phyloP scores from a whole-genome alignment of 2,888 invertebrate genomes.

The Danaus chrysippus region DNA sequence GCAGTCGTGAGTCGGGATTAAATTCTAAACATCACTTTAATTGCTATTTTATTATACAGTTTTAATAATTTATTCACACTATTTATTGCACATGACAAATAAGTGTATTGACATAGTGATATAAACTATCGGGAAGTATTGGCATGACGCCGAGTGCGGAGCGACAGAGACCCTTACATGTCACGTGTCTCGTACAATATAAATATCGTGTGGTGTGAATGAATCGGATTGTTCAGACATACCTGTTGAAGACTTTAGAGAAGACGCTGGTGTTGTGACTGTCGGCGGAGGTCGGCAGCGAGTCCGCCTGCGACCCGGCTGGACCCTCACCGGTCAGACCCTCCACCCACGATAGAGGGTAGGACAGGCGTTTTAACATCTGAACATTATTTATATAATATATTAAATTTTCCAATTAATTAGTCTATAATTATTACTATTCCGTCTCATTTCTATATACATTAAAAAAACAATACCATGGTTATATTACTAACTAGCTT shows the following conservation, averaged over 20 bases:
- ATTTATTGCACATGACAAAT: background rate
- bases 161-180: background rate
- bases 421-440: no score
- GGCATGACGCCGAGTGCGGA: no score
- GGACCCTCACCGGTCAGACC: conserved; percentile 89
- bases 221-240: conserved; percentile 22
- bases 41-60: conserved; percentile 2
- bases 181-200: conserved; percentile 6
- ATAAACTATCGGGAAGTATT: no score
- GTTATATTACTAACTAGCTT: no score
- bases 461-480: no score
- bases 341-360: conserved; percentile 95
- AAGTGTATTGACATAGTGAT: background rate
- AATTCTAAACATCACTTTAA: background rate
- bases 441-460: no score
- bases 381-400: conserved; percentile 52
- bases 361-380: conserved; percentile 95
- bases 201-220: conserved; percentile 5
- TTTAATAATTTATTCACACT: background rate
- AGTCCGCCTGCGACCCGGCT: conserved; percentile 74
- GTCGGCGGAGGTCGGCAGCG: conserved; percentile 80
- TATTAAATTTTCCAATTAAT: no score
- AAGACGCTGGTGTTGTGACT: conserved; percentile 85
- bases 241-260: conserved; percentile 96
- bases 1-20: conserved; percentile 2